These are phyloP conservation scores for Burhinus oedicnemus DNA, from an alignment of 2,113 vertebrate genomes.

Conservation along the genomic window DNA sequence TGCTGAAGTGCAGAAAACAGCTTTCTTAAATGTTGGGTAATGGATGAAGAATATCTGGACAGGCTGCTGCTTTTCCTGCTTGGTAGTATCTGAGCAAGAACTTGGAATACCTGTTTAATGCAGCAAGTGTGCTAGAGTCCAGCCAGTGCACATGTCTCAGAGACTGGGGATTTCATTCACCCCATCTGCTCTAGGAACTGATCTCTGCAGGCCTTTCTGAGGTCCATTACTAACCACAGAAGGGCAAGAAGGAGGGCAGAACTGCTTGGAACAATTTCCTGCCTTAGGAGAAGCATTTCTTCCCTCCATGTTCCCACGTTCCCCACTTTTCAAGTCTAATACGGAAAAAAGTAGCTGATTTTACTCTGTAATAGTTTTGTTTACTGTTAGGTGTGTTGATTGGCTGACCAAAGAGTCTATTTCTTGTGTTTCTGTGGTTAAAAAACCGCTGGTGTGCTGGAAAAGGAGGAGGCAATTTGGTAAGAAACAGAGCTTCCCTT, in stretches of 20 bases:
- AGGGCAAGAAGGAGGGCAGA: background rate
- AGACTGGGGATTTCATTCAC: background rate
- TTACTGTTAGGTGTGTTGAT: background rate
- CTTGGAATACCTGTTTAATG: background rate
- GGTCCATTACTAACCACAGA: background rate
- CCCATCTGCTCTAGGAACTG: background rate
- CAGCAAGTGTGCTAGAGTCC: background rate
- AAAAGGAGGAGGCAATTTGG: background rate
- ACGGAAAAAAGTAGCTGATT: background rate
- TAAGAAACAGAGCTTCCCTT: slow-evolving; percentile 16
- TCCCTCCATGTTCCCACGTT: background rate
- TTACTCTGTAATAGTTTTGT: background rate
- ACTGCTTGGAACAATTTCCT: background rate
- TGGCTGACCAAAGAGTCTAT: background rate
- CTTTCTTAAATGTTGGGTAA: background rate
- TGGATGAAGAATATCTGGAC: background rate
- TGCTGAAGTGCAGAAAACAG: background rate
- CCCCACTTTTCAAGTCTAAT: background rate
- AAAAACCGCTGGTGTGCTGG: background rate
- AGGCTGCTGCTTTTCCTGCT: background rate
- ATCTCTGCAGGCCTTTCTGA: background rate
- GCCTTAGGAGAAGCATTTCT: background rate
- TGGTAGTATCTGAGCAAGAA: background rate
- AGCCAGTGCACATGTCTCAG: accelerated
- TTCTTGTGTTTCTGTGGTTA: slow-evolving; percentile 2